Percentiles rank a stretch among this genome's conserved stretches.
Evolutionary conservation across 2,888 invertebrate species (phyloP).

Genomic region (Acanthacorydalis orientalis): DNA sequence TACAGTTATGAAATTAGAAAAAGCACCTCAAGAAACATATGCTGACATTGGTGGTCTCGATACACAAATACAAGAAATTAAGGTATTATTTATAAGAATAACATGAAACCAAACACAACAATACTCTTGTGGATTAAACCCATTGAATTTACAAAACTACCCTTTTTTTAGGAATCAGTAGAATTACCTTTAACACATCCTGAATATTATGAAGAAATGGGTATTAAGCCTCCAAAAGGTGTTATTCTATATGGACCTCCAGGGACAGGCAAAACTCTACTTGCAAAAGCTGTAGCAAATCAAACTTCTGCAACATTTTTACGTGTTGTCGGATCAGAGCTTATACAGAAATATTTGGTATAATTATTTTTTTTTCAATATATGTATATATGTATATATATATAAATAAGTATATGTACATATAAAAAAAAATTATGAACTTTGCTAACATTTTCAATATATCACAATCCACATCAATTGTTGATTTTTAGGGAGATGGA

Average conservation of each 20-base stretch:
- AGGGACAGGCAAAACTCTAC: slow-evolving; percentile 93
- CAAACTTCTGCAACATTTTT: slow-evolving; percentile 98
- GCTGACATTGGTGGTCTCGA: slow-evolving; percentile 97
- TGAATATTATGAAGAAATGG: slow-evolving; percentile 99
- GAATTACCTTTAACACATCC: slow-evolving; percentile 97
- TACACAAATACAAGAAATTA: slow-evolving; percentile 94
- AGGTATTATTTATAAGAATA: slow-evolving; percentile 19
- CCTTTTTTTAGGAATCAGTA: slow-evolving; percentile 58
- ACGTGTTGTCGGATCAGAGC: slow-evolving; percentile 96
- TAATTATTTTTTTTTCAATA: slow-evolving; percentile 18
- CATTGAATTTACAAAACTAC: neutral
- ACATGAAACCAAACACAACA: neutral
- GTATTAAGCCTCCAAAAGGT: slow-evolving; percentile 98
- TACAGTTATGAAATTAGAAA: slow-evolving; percentile 98
- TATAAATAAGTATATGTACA: neutral
- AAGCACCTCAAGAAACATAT: slow-evolving; percentile 98
- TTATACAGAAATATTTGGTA: slow-evolving; percentile 95
- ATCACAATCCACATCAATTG: neutral
- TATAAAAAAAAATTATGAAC: neutral
- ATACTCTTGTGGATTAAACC: neutral
- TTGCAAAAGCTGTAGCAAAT: slow-evolving; percentile 98
- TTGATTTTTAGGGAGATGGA: slow-evolving; percentile 67
- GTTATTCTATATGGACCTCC: slow-evolving; percentile 97
- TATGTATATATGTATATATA: too few relatives aligned
- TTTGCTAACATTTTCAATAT: neutral